Evolutionary conservation across 2,888 invertebrate species (phyloP), one percentile per base, ranked within the genome.

Genomic region (Gymnosoma rotundatum): DNA sequence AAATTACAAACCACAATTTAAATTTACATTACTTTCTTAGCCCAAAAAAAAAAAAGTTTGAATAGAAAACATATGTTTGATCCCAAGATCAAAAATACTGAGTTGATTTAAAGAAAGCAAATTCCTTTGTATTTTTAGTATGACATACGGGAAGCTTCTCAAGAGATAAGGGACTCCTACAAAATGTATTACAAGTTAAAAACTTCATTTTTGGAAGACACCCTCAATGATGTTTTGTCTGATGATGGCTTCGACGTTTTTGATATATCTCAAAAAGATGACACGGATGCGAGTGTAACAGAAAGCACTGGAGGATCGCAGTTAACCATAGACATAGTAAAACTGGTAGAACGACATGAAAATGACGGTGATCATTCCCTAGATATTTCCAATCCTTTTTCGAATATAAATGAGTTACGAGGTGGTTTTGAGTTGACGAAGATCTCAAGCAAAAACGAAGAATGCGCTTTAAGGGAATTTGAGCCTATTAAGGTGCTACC

Each of bases 171-270:
- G 88, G 94, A 95, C 90, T 96, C 97, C 0, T 97, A 97, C 89
- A 96, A 95, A 91, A 95, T 95, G 91, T 97, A 97, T 91, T 97
- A 96, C 92, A 94, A 95, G 87, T 91, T 97, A 9, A 97, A 97
- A 92, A 96, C 96, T 50, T 93, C 94, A 32, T 95, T 95, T 25
- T 92, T 97, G 63, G 96, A 97, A 89, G 94, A 95, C 88, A 95
- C 95, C 7, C 92, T 96, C 12, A 93, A 93, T 80, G 94, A 94
- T 88, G 93, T 94, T 32, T 93, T 91, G 20, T 81, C 88, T 21
- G 92, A 92, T 45, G 90, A 92, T 78, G 92, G 91, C 0, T 92
- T 91, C 64, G 91, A 92, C 88, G 86, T 92, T 42, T 73, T 91
- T 20, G 91, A 92, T 85, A 90, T 89, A 80, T 89, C 91, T 0